phyloP scores from a whole-genome alignment of 2,888 invertebrate species.

The Dryobota labecula region DNA sequence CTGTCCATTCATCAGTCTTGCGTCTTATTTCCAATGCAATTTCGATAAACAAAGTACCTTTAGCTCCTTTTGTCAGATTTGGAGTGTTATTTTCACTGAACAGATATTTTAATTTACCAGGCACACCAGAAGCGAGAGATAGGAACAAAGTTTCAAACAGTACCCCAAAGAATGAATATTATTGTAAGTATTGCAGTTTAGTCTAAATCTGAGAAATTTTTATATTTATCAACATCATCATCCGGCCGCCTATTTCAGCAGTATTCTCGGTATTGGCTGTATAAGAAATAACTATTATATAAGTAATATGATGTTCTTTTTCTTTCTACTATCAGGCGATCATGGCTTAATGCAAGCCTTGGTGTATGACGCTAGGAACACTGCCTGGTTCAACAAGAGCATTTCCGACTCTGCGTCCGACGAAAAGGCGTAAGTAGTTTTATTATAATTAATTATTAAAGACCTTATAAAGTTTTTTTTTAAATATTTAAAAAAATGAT shows the following conservation, averaged over 20 bases:
- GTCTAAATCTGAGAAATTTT: background rate
- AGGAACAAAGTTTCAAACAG: constrained; percentile 83
- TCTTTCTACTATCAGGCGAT: constrained; percentile 90
- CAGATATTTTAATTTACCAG: constrained; percentile 69
- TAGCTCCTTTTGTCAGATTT: background rate
- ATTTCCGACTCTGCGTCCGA: constrained; percentile 93
- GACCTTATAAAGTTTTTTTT: background rate
- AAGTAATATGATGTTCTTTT: constrained; percentile 1
- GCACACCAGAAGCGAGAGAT: constrained; percentile 82
- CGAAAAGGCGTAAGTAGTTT: constrained; percentile 89
- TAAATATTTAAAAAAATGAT: background rate
- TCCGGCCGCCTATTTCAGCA: background rate
- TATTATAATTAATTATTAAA: background rate
- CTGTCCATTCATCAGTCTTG: background rate
- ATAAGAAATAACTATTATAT: background rate
- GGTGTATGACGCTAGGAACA: constrained; percentile 96
- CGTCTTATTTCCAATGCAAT: background rate
- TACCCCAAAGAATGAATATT: constrained; percentile 86
- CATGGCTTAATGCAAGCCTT: constrained; percentile 95
- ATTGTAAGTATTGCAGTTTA: constrained; percentile 85
- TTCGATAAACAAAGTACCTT: background rate
- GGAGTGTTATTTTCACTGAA: background rate
- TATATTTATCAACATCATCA: background rate
- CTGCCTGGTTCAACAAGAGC: constrained; percentile 95
- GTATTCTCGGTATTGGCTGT: background rate